phyloP scores from a whole-genome alignment of 2,888 invertebrate genomes.

The Philonicus albiceps region DNA sequence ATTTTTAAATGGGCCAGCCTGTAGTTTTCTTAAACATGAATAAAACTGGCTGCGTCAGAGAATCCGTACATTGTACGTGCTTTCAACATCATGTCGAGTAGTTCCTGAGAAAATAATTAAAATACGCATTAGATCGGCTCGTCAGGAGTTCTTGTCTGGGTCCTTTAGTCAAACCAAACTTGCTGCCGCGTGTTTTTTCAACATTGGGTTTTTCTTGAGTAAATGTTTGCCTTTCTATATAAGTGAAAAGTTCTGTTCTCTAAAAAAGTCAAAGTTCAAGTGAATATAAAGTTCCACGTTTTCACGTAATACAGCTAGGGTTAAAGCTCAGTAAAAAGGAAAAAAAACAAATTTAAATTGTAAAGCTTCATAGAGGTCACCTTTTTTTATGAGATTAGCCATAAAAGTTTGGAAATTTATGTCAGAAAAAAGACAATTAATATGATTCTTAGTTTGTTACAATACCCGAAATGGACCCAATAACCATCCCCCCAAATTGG shows the following conservation, averaged over 20 bases:
- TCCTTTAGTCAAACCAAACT: neutral
- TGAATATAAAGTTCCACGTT: neutral
- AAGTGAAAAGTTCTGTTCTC: neutral
- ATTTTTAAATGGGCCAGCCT: too few relatives aligned
- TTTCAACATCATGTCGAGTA: too few relatives aligned
- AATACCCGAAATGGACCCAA: neutral
- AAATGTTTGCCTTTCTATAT: neutral
- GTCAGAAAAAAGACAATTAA: neutral
- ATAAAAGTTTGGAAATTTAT: neutral
- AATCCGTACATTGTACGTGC: too few relatives aligned
- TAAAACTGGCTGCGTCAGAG: too few relatives aligned
- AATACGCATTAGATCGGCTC: neutral
- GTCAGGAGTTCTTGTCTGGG: neutral
- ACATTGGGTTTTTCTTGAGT: neutral
- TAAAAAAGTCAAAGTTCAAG: neutral
- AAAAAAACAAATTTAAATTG: neutral
- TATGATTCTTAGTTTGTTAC: neutral
- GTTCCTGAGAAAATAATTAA: too few relatives aligned
- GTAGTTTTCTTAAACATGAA: too few relatives aligned
- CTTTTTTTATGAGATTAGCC: neutral
- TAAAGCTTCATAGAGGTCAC: neutral
- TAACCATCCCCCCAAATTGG: neutral
- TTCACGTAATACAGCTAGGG: neutral
- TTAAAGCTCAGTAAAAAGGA: neutral
- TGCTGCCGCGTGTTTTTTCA: neutral